Conservation (phyloP, 1,140 invertebrate species). For the Acyrthosiphon pisum region DNA sequence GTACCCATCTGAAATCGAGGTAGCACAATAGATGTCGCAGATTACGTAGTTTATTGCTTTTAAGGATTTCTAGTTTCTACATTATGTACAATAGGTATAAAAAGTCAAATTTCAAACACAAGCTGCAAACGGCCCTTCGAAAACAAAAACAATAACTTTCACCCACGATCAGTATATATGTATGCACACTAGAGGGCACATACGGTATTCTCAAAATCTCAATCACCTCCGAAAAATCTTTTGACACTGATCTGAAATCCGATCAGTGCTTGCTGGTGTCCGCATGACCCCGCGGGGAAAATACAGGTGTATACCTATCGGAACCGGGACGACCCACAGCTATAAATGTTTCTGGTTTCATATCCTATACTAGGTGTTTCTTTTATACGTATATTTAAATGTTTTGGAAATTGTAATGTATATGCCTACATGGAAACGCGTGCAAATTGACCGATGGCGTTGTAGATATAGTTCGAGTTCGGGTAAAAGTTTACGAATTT, state of each 20-base stretch:
- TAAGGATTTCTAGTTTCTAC: background rate
- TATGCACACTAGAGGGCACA: background rate
- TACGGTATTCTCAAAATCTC: background rate
- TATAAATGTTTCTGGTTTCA: background rate
- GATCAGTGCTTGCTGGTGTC: background rate
- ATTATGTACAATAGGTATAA: background rate
- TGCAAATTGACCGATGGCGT: background rate
- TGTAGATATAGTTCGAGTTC: background rate
- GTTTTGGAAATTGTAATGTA: background rate
- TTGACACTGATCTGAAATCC: background rate
- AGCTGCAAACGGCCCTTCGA: background rate
- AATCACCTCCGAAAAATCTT: background rate
- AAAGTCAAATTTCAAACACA: background rate
- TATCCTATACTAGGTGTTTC: background rate
- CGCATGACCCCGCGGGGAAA: background rate
- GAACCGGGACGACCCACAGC: background rate
- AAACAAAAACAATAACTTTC: constrained; percentile 10
- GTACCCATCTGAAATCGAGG: background rate
- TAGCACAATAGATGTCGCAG: background rate
- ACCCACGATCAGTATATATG: background rate
- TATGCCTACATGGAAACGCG: background rate
- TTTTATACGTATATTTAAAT: background rate
- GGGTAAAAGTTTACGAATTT: background rate
- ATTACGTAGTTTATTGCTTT: background rate
- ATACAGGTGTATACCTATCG: background rate